Percentiles rank a stretch among this genome's conserved stretches.
phyloP scores from a whole-genome alignment of 2,797 vertebrate species.

The Hoplostethus mediterraneus region DNA sequence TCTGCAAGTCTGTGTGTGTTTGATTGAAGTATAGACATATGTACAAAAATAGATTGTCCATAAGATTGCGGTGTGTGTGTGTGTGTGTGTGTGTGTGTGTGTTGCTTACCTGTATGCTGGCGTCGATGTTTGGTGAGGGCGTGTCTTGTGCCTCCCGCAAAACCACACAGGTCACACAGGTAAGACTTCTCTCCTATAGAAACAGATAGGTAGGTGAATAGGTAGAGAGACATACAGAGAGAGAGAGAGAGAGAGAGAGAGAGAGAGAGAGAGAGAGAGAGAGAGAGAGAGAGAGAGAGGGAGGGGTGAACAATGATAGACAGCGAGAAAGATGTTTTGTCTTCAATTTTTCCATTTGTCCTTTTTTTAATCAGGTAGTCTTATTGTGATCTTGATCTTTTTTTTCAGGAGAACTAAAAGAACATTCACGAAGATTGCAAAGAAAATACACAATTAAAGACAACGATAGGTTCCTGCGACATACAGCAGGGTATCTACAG shows the following conservation, averaged over 20 bases:
- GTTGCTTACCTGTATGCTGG: slow-evolving; percentile 93
- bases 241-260: not conserved
- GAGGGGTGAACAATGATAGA: too few species aligned
- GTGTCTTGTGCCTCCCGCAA: slow-evolving; percentile 96
- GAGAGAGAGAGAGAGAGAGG: slow-evolving; percentile 1
- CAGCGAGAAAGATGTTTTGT: not conserved
- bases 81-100: not conserved
- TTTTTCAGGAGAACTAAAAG: too few species aligned
- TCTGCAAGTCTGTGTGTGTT: slow-evolving; percentile 15
- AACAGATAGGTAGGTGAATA: slow-evolving; percentile 3
- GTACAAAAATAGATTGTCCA: not conserved
- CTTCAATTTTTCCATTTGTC: not conserved
- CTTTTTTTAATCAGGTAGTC: too few species aligned
- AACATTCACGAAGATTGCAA: too few species aligned
- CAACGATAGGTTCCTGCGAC: too few species aligned
- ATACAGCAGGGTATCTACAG: not conserved
- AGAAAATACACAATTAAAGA: too few species aligned
- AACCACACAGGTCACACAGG: slow-evolving; percentile 98
- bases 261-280: not conserved
- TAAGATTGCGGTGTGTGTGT: slow-evolving; percentile 11
- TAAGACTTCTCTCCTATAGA: slow-evolving; percentile 97
- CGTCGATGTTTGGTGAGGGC: slow-evolving; percentile 98
- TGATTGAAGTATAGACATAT: not conserved
- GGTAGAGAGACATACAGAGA: not conserved
- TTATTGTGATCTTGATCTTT: too few species aligned